These are phyloP conservation scores for Oxyteleia sp. DNA, from an alignment of 2,888 invertebrate species.

Conservation along the genomic window DNA sequence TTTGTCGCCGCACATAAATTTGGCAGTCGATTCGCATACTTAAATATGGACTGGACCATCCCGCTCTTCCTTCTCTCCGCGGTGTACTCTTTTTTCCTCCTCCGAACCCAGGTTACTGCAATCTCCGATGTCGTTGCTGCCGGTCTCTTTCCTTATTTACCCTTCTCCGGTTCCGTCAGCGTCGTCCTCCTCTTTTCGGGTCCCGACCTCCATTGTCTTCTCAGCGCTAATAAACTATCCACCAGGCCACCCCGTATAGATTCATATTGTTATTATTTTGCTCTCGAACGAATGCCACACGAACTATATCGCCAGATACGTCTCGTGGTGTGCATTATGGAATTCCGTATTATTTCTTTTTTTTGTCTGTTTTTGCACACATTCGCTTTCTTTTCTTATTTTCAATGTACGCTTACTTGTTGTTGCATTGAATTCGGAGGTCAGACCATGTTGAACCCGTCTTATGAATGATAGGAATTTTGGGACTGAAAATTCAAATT, in stretches of 20 bases:
- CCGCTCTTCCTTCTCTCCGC: conserved; percentile 62
- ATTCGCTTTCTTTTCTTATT: conserved; percentile 49
- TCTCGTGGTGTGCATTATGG: conserved; percentile 83
- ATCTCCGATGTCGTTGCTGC: conserved; percentile 62
- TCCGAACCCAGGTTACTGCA: conserved; percentile 57
- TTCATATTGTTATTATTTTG: conserved; percentile 83
- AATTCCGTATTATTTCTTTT: conserved; percentile 70
- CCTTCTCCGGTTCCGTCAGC: conserved; percentile 71
- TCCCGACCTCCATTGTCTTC: conserved; percentile 87
- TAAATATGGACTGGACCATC: conserved; percentile 84
- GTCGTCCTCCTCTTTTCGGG: conserved; percentile 85
- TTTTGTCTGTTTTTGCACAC: conserved; percentile 19
- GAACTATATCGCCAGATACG: conserved; percentile 74
- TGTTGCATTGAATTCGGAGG: conserved; percentile 50
- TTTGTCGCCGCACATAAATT: conserved; percentile 87
- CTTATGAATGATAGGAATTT: conserved; percentile 13
- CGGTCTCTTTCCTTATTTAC: conserved; percentile 78
- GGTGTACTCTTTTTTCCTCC: conserved; percentile 68
- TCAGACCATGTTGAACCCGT: conserved; percentile 36
- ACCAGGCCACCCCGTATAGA: conserved; percentile 84
- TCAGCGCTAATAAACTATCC: conserved; percentile 87
- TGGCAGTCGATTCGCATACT: conserved; percentile 85
- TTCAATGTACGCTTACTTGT: conserved; percentile 55
- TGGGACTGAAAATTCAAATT: too few species aligned
- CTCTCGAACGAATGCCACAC: conserved; percentile 78